phyloP scores from a whole-genome alignment of 2,797 vertebrate species.

The Pogonophryne albipinna region DNA sequence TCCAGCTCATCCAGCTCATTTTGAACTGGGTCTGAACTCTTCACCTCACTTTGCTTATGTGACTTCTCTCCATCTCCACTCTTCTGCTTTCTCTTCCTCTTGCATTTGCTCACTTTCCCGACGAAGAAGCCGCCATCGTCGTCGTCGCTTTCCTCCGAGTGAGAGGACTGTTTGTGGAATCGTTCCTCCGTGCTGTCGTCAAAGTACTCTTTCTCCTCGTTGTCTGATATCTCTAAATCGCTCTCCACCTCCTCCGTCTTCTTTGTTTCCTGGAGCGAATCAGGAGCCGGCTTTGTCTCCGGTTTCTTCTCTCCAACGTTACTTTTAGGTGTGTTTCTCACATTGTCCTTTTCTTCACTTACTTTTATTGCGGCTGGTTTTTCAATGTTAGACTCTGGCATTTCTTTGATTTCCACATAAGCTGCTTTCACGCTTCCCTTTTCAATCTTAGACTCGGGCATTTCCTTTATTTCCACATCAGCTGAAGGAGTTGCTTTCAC shows the following conservation, averaged over 20 bases:
- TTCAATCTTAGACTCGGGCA: constrained; percentile 3
- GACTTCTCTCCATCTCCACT: constrained; percentile 33
- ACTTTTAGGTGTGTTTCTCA: constrained; percentile 26
- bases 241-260: constrained; percentile 69
- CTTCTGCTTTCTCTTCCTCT: constrained; percentile 81
- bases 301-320: constrained; percentile 23
- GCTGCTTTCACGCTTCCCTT: not conserved
- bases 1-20: constrained; percentile 63
- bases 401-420: constrained; percentile 21
- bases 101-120: constrained; percentile 91
- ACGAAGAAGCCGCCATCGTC: constrained; percentile 92
- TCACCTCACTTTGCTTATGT: constrained; percentile 23
- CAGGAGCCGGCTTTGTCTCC: not conserved
- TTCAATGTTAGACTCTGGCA: constrained; percentile 3
- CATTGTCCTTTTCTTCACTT: constrained; percentile 8
- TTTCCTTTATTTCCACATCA: constrained; percentile 32
- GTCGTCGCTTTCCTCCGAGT: constrained; percentile 90
- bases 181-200: constrained; percentile 98
- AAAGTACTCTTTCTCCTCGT: constrained; percentile 90
- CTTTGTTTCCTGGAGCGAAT: constrained; percentile 24
- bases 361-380: constrained; percentile 16
- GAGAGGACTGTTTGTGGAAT: constrained; percentile 92
- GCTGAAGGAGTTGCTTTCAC: not conserved
- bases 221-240: constrained; percentile 77
- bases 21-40: constrained; percentile 38